Evolutionary conservation across 2,797 vertebrate species (phyloP), one percentile per base, ranked within the genome.

Genomic region (Pelobates cultripes): DNA sequence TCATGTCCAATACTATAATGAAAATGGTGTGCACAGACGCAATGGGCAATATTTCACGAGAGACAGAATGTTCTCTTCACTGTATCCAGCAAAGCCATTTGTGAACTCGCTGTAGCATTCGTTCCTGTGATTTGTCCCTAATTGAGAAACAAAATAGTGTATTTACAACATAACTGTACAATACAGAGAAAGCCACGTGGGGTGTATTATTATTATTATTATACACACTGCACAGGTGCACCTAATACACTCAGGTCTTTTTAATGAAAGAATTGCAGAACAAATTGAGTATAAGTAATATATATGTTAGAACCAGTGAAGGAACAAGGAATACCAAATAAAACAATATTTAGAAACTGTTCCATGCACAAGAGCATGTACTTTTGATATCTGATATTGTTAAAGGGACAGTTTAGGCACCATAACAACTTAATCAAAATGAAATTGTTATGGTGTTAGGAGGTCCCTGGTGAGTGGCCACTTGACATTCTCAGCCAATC

Each of bases 1-100:
- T 83, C 71, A 83, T 78, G 71, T 70, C 53, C 76, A 74, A 51
- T 78, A 70, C 42, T 51, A 41, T 78, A 75, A 79, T 79, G 68
- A 75, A 83, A 70, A 69, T 69, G 17, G 17, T n/a, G 17, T 42
- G 40, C 12, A 70, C 57, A 67, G 28, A 10, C 2, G 41, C 72
- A 75, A 57, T 47, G 70, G 51, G 10, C n/a, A 7, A 4, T 43
- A 74, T 75, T 63, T 64, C 15, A 70, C 53, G 40, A 64, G n/a
- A 17, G 28, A 28, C 6, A 40, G 61, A 4, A 12, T 40, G 28
- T 64, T 28, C 47, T 6, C 5, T 28, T 28, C 28, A 28, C 28
- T 28, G 3, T 42, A 10, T 43, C 55, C 13, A 74, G 55, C 53
- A 43, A 60, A 53, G 40, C 69, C 12, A 77, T 9, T 45, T 41